These are phyloP conservation scores for Melospiza melodia DNA, from an alignment of 2,113 vertebrate genomes.

Conservation along the genomic window DNA sequence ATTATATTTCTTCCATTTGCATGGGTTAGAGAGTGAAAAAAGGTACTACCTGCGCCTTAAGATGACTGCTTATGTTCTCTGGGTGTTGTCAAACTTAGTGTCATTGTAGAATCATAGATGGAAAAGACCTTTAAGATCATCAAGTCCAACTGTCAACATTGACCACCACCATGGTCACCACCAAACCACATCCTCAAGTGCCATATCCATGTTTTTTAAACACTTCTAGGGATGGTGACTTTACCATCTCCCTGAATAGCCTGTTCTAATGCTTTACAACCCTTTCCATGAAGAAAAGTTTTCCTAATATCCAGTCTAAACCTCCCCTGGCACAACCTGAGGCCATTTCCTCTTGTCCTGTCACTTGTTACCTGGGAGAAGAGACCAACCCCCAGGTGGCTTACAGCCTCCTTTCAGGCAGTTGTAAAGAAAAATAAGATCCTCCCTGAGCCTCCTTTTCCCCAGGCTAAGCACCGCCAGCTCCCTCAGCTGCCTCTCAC, in stretches of 20 bases:
- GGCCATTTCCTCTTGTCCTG: neutral
- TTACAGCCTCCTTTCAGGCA: neutral
- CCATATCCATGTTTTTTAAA: neutral
- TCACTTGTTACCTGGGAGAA: neutral
- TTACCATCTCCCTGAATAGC: neutral
- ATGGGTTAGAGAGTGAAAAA: neutral
- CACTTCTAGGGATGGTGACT: neutral
- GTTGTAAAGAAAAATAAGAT: neutral
- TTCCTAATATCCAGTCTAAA: neutral
- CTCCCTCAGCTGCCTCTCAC: neutral
- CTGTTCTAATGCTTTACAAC: neutral
- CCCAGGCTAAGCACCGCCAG: neutral
- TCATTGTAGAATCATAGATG: neutral
- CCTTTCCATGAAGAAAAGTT: neutral
- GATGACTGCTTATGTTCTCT: neutral
- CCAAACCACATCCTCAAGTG: neutral
- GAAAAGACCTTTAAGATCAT: neutral
- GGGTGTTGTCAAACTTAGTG: neutral
- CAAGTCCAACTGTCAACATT: fast-evolving
- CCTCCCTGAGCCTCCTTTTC: neutral
- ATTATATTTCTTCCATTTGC: neutral
- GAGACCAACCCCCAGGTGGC: fast-evolving
- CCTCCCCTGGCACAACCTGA: neutral
- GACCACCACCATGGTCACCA: neutral
- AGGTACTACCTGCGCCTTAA: neutral